Evolutionary conservation across 2,113 vertebrate genomes (phyloP).

Genomic region (Ochotona princeps): DNA sequence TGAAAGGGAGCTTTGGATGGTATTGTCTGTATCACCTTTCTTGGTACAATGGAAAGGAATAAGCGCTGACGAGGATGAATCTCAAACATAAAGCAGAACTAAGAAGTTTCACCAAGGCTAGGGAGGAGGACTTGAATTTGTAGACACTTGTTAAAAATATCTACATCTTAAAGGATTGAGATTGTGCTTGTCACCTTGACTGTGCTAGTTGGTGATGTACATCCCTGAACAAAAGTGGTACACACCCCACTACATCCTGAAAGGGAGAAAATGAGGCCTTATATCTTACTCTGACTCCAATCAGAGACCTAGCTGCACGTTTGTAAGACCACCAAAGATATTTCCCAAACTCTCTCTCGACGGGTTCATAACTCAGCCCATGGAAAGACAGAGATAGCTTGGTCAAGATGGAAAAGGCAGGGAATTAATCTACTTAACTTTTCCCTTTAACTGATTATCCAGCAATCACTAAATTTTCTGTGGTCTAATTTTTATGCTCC

Average conservation of each 20-base stretch:
- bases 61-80: background rate
- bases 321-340: background rate
- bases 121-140: background rate
- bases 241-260: background rate
- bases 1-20: background rate
- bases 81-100: background rate
- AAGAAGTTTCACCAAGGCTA: background rate
- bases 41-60: background rate
- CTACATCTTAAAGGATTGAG: background rate
- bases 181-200: background rate
- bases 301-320: background rate
- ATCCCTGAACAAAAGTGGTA: background rate
- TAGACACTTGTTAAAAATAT: background rate
- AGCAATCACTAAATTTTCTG: background rate
- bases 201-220: background rate
- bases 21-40: background rate
- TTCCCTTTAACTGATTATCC: background rate
- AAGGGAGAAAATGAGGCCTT: background rate
- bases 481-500: background rate
- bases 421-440: background rate
- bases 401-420: background rate
- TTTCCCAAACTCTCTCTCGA: background rate
- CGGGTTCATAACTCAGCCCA: background rate
- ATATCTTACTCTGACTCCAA: background rate
- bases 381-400: background rate